Base-by-base conservation (phyloP, 1,140 invertebrate genomes). In the Dreissena polymorpha region DNA sequence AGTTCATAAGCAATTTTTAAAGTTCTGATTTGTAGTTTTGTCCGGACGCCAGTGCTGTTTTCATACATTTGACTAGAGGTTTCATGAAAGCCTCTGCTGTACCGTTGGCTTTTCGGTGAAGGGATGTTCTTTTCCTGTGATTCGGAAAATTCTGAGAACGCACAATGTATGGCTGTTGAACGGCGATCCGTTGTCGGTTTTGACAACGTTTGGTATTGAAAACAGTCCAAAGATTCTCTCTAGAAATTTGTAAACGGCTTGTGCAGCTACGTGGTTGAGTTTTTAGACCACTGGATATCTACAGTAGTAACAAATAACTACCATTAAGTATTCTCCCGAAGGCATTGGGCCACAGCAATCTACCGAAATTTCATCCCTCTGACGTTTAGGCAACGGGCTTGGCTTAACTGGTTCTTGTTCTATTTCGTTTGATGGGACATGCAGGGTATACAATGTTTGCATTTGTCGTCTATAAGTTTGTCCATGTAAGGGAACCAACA, bases 271-370 rank as follows among this genome's bases (percentile, higher is more conserved):
- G 7, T 60, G 64, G 14, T 77, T 68, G 13, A 80, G 49, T 27
- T 83, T 60, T n/a, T 87, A 76, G 57, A 90, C 88, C 39, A 87
- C 74, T 29, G 87, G 68, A 74, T 86, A 91, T 57, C 86, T 65
- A 29, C 88, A 89, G 29, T 88, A 88, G 57, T 90, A 85, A 84
- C 89, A 87, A 23, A 85, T 79, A 14, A 91, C 29, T 29, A 91
- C 90, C n/a, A 90, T 23, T 13, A 88, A 72, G 65, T 91, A 88
- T 25, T 89, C 53, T 27, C 85, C 85, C 57, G 50, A 81, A 18
- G 88, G 86, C 13, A 89, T 18, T 25, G 88, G 86, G 51, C 90
- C 90, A 27, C 77, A 76, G 77, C 90, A 90, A 70, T 91, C 91
- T 21, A 89, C 84, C 49, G 70, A 73, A 14, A 91, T 21, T 16